phyloP scores from a whole-genome alignment of 2,113 vertebrate species.

The Plestiodon gilberti region DNA sequence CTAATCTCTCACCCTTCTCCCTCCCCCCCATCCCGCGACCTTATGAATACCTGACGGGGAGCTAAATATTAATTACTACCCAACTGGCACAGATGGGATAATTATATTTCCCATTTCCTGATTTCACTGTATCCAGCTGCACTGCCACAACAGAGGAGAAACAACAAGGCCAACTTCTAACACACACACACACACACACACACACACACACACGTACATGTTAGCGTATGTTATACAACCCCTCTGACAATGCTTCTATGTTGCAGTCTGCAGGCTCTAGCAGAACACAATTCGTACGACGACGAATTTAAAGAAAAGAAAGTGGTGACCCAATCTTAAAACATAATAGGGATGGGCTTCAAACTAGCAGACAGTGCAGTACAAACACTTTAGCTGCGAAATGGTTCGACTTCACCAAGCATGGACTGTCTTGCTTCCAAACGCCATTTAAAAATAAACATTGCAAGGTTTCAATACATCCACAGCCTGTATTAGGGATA shows the following conservation, averaged over 20 bases:
- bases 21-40: constrained; percentile 51
- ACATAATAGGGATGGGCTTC: constrained; percentile 65
- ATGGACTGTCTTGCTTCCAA: constrained; percentile 63
- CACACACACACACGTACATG: background rate
- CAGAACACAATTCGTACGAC: constrained; percentile 44
- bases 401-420: constrained; percentile 66
- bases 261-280: constrained; percentile 52
- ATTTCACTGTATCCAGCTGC: constrained; percentile 51
- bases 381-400: constrained; percentile 54
- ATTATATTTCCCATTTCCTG: constrained; percentile 56
- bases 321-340: constrained; percentile 57
- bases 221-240: background rate
- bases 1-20: constrained; percentile 46
- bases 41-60: constrained; percentile 59
- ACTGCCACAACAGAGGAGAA: constrained; percentile 44
- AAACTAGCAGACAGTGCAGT: constrained; percentile 45
- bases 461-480: constrained; percentile 37
- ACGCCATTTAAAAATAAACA: constrained; percentile 65
- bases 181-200: background rate
- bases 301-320: constrained; percentile 56
- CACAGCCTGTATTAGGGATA: constrained; percentile 30
- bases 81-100: constrained; percentile 61
- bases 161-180: constrained; percentile 14
- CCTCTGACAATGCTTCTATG: constrained; percentile 34
- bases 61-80: constrained; percentile 70